Base-by-base conservation (phyloP, 2,797 vertebrate species). In the Takifugu rubripes region DNA sequence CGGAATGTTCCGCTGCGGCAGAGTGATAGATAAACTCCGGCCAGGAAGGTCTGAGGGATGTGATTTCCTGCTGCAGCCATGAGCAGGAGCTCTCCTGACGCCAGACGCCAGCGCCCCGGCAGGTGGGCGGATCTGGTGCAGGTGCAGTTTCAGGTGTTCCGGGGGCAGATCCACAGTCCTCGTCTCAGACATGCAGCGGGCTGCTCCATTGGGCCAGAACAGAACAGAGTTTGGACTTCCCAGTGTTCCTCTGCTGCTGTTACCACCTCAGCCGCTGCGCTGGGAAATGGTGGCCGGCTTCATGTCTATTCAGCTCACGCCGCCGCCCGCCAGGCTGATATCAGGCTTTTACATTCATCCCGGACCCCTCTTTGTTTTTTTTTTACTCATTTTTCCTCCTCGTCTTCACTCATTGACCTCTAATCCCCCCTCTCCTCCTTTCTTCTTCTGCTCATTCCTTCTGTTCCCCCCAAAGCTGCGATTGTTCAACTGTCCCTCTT, bases 291-390 rank as follows among this genome's bases (percentile, higher is more conserved):
- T 72, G 73, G 74, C 77, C 69, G 77, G 73, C 62, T 83, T 77
- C 53, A 77, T 71, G 83, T 88, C 84, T 83, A 90, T 90, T 91
- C 89, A 76, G 79, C 78, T 85, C 85, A 83, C 77, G 73, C 78
- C 54, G 59, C 70, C 75, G 68, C 75, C 81, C 86, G 86, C 90
- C 82, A 77, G 84, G 75, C 69, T 90, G 87, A 91, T 88, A 86
- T 89, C 84, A 21, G 86, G 83, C 79, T 90, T 88, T 77, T 84
- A 84, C 78, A 78, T 87, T 83, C 81, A 77, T 67, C 68, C 71
- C 62, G 4, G 11, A 40, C 3, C 3, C 11, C 17, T 17, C 17
- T 17, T 17, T 17, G 17, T 17, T 17, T 17, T 17, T 14, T 40
- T 40, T 33, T 12, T 3, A 17, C 43, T 70, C 60, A 72, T 72